phyloP scores from a whole-genome alignment of 92 coral and sea anemone genomes.

The Desmophyllum pertusum region DNA sequence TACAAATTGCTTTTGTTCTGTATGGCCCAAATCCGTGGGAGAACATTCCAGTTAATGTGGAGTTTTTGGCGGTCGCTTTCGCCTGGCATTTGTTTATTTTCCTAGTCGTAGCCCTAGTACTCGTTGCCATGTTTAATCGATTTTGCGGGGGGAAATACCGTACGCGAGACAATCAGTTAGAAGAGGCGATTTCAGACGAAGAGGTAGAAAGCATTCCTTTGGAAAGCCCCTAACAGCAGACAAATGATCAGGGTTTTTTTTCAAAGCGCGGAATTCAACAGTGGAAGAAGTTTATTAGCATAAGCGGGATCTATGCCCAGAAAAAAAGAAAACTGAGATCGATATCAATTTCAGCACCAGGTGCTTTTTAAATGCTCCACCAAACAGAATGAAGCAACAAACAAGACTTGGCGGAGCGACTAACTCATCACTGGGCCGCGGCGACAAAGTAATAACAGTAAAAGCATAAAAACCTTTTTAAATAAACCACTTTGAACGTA shows the following conservation, averaged over 20 bases:
- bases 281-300: slow-evolving; percentile 6
- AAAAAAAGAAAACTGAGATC: slow-evolving; percentile 23
- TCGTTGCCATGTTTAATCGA: slow-evolving; percentile 50
- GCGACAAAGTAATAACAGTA: not conserved
- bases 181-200: slow-evolving; percentile 31
- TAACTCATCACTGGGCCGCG: not conserved
- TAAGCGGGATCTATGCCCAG: slow-evolving; percentile 12
- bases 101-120: slow-evolving; percentile 27
- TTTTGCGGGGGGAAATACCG: slow-evolving; percentile 14
- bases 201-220: slow-evolving; percentile 25
- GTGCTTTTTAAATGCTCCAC: slow-evolving; percentile 21
- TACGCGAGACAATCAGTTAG: slow-evolving; percentile 14
- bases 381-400: not conserved
- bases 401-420: not conserved
- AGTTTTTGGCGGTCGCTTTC: slow-evolving; percentile 67
- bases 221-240: slow-evolving; percentile 3
- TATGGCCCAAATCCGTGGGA: slow-evolving; percentile 75
- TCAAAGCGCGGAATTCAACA: not conserved
- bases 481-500: slow-evolving; percentile 1
- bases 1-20: slow-evolving; percentile 80
- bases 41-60: slow-evolving; percentile 55
- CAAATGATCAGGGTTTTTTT: not conserved
- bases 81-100: slow-evolving; percentile 74
- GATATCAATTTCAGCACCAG: slow-evolving; percentile 32
- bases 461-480: not conserved